These are phyloP conservation scores for Acanthochromis polyacanthus DNA, from an alignment of 2,113 vertebrate species.

Conservation along the genomic window DNA sequence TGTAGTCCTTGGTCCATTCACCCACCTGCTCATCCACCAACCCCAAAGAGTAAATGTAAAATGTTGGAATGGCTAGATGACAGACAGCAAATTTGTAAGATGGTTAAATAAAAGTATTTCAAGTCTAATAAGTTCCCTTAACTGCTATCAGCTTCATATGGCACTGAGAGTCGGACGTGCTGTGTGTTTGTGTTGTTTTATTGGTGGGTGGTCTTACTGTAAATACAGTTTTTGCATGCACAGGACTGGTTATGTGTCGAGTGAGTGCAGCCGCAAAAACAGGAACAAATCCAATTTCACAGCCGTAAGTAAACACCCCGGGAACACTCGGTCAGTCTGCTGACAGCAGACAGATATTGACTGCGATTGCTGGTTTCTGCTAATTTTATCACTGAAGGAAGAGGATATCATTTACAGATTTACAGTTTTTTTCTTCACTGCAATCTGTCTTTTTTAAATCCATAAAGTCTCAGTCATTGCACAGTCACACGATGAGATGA, in stretches of 20 bases:
- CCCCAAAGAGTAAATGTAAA: no score
- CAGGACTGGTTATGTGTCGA: constrained; percentile 29
- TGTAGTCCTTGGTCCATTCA: no score
- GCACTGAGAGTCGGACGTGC: neutral
- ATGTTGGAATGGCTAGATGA: no score
- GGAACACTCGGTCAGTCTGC: constrained; percentile 55
- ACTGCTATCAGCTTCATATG: neutral
- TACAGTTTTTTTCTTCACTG: constrained; percentile 12
- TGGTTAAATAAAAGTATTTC: no score
- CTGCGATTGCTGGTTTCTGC: constrained; percentile 62
- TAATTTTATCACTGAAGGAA: constrained; percentile 41
- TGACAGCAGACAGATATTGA: constrained; percentile 72
- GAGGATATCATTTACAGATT: neutral
- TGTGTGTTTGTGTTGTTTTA: neutral
- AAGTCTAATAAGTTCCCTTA: no score
- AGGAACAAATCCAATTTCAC: constrained; percentile 63
- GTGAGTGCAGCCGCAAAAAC: constrained; percentile 21
- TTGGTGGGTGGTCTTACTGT: neutral
- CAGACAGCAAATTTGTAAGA: no score
- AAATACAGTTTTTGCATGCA: neutral
- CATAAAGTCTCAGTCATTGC: constrained; percentile 3
- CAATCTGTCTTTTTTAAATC: constrained; percentile 14
- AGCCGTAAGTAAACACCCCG: constrained; percentile 60
- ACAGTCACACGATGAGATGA: neutral
- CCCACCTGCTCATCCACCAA: no score